These are phyloP conservation scores for Thyatira batis DNA, from an alignment of 2,888 invertebrate genomes.

Conservation along the genomic window DNA sequence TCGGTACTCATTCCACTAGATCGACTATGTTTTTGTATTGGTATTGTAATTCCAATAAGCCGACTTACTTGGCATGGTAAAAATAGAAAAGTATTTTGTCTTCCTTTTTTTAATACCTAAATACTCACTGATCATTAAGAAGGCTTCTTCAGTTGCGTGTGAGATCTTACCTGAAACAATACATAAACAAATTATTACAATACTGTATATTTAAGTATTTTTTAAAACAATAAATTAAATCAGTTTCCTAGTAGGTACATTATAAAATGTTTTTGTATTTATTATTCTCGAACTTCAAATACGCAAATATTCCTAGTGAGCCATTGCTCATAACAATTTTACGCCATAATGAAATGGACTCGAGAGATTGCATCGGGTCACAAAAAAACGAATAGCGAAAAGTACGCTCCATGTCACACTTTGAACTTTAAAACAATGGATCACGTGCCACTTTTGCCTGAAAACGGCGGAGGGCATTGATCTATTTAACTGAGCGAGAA, in stretches of 20 bases:
- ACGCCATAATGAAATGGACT: not conserved
- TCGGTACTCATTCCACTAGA: too few species aligned
- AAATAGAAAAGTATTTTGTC: not conserved
- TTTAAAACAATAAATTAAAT: not conserved
- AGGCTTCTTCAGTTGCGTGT: not conserved
- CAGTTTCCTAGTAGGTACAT: too few species aligned
- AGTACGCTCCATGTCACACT: not conserved
- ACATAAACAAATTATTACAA: not conserved
- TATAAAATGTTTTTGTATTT: too few species aligned
- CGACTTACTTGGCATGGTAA: too few species aligned
- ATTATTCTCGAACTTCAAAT: too few species aligned
- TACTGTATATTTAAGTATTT: not conserved
- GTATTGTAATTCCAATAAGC: too few species aligned
- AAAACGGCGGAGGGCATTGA: not conserved
- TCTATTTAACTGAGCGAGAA: not conserved
- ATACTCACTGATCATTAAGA: not conserved
- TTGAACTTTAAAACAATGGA: not conserved
- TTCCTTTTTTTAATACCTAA: not conserved
- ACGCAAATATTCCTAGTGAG: too few species aligned
- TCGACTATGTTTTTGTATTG: too few species aligned
- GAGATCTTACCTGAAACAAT: not conserved
- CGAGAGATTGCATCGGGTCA: not conserved
- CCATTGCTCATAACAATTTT: not conserved
- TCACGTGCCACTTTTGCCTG: not conserved
- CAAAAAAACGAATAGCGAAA: not conserved